These are phyloP conservation scores for Rhopalosiphum padi DNA, from an alignment of 1,140 invertebrate genomes.

Conservation along the genomic window DNA sequence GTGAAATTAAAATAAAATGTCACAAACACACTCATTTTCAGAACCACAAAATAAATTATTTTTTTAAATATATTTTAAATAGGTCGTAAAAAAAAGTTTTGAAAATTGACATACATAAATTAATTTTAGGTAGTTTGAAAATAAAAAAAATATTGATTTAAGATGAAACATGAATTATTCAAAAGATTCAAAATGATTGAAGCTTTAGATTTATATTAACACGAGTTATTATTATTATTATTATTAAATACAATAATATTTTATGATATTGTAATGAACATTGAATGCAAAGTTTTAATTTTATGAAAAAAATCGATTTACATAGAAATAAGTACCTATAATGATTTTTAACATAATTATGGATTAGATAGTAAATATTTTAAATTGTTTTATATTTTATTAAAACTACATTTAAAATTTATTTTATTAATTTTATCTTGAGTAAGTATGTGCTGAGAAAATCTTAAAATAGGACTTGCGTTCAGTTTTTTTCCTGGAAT, in stretches of 20 bases:
- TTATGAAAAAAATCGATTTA: background rate
- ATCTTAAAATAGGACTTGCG: background rate
- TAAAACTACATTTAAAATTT: background rate
- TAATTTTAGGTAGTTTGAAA: too few species aligned
- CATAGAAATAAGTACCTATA: background rate
- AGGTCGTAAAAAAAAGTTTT: background rate
- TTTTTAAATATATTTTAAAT: background rate
- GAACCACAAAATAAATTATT: background rate
- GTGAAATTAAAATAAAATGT: background rate
- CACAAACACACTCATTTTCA: background rate
- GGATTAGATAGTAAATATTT: too few species aligned
- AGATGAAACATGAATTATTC: too few species aligned
- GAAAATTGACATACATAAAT: background rate
- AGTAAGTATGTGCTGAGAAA: background rate
- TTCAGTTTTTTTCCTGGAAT: background rate
- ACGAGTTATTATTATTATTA: too few species aligned
- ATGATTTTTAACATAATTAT: too few species aligned
- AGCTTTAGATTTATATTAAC: too few species aligned
- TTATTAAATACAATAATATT: background rate
- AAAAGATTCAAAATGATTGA: too few species aligned
- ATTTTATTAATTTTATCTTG: background rate
- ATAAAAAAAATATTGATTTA: too few species aligned
- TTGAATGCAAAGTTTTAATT: background rate
- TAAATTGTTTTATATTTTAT: too few species aligned
- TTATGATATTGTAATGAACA: background rate